Evolutionary conservation across 2,113 vertebrate species (phyloP).

Genomic region (Nerophis ophidion): DNA sequence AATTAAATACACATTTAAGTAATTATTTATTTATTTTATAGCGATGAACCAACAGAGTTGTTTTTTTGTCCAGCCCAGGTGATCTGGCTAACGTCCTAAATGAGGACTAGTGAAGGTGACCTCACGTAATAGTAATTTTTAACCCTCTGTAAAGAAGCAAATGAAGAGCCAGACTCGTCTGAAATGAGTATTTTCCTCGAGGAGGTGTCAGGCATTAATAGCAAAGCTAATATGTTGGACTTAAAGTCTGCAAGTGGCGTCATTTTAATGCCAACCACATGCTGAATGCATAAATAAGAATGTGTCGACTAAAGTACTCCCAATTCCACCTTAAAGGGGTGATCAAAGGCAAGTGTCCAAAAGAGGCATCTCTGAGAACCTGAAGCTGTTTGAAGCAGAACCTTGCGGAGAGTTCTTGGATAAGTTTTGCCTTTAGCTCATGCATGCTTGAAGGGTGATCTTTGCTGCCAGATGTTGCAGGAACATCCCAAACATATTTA

Average conservation of each 20-base stretch:
- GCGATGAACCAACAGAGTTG: background rate
- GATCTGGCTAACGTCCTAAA: background rate
- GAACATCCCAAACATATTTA: slow-evolving; percentile 2
- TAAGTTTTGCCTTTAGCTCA: background rate
- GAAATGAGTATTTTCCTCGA: background rate
- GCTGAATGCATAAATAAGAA: slow-evolving; percentile 1
- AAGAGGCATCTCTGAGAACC: slow-evolving; percentile 6
- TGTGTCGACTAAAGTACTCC: slow-evolving; percentile 1
- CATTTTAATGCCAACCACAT: background rate
- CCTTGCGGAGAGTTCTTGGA: background rate
- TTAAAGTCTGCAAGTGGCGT: background rate
- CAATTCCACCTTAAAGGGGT: background rate
- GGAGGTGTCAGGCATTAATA: background rate
- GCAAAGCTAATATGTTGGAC: background rate
- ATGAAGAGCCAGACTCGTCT: background rate
- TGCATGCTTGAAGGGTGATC: slow-evolving; percentile 3
- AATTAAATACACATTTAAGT: too few species aligned
- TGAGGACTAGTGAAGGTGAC: background rate
- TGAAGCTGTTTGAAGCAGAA: background rate
- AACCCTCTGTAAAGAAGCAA: slow-evolving; percentile 1
- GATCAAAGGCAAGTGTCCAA: slow-evolving; percentile 5
- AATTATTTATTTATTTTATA: too few species aligned
- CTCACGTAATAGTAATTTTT: background rate
- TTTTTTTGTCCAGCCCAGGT: background rate
- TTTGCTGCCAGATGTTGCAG: slow-evolving; percentile 15